These are phyloP conservation scores for Mesoligia furuncula DNA, from an alignment of 2,888 invertebrate species.

Conservation along the genomic window DNA sequence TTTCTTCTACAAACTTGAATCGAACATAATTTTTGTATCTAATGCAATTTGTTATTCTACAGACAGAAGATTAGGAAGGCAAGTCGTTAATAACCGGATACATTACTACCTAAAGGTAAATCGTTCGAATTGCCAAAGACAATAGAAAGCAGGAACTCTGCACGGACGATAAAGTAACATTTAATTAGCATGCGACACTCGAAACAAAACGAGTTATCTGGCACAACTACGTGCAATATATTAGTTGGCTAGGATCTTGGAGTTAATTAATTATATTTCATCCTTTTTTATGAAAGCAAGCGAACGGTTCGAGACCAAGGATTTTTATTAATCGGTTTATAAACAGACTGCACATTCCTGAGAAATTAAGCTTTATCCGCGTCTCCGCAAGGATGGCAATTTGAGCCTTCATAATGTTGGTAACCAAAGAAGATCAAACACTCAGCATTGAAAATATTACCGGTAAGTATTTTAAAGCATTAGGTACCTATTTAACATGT, in stretches of 20 bases:
- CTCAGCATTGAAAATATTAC: slow-evolving; percentile 6
- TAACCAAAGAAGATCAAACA: background rate
- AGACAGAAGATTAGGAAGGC: slow-evolving; percentile 12
- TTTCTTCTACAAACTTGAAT: background rate
- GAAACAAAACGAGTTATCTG: slow-evolving; percentile 59
- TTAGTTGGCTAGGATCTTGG: slow-evolving; percentile 26
- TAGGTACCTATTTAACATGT: background rate
- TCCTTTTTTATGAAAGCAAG: slow-evolving; percentile 25
- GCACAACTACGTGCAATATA: slow-evolving; percentile 48
- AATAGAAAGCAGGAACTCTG: slow-evolving; percentile 53
- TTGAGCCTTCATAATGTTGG: background rate
- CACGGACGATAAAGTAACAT: slow-evolving; percentile 55
- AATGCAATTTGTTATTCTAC: slow-evolving; percentile 18
- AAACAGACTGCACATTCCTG: background rate
- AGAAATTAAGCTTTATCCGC: slow-evolving; percentile 8
- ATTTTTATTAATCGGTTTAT: slow-evolving; percentile 6
- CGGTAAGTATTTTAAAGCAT: background rate
- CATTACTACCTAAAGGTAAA: slow-evolving; percentile 34
- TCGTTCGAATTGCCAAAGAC: slow-evolving; percentile 38
- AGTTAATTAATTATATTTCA: slow-evolving; percentile 40
- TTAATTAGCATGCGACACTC: slow-evolving; percentile 65
- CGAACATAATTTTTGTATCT: background rate
- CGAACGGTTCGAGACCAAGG: background rate
- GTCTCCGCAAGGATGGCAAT: background rate
- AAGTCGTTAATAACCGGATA: slow-evolving; percentile 46